These are phyloP conservation scores for Dynastes grantii DNA, from an alignment of 2,888 invertebrate species.

Conservation along the genomic window DNA sequence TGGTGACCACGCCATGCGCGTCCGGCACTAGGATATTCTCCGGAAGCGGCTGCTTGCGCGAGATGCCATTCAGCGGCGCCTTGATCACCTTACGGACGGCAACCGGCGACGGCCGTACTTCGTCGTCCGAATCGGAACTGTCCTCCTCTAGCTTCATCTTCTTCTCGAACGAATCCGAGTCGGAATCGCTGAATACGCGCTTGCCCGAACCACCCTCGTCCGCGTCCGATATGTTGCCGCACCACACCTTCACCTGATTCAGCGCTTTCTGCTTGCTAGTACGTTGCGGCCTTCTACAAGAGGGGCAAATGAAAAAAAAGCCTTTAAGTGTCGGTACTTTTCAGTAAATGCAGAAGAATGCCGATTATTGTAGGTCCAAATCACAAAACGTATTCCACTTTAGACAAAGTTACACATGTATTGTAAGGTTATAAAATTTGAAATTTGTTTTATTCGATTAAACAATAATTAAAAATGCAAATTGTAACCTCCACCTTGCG, in stretches of 20 bases:
- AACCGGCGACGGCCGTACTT: constrained; percentile 49
- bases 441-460: too few relatives aligned
- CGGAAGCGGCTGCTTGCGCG: constrained; percentile 61
- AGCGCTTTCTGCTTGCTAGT: constrained; percentile 88
- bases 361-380: too few relatives aligned
- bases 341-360: too few relatives aligned
- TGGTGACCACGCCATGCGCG: constrained; percentile 81
- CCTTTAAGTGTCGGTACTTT: neutral
- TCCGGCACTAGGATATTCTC: constrained; percentile 71
- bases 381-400: too few relatives aligned
- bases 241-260: constrained; percentile 90
- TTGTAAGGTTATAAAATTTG: too few relatives aligned
- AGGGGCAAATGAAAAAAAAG: constrained; percentile 19
- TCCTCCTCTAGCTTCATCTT: constrained; percentile 67
- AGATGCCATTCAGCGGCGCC: constrained; percentile 59
- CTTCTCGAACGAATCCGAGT: constrained; percentile 66
- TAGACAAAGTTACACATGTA: too few relatives aligned
- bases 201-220: constrained; percentile 65
- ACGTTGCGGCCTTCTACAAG: constrained; percentile 78
- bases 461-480: too few relatives aligned
- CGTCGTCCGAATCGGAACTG: constrained; percentile 62
- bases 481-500: too few relatives aligned
- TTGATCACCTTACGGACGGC: constrained; percentile 56
- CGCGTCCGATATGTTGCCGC: constrained; percentile 77
- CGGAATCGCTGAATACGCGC: constrained; percentile 62